A percentile compares a stretch with the other conserved stretches of the same genome.
Conservation (phyloP, 1,140 invertebrate species). For the Drosophila pseudoobscura region DNA sequence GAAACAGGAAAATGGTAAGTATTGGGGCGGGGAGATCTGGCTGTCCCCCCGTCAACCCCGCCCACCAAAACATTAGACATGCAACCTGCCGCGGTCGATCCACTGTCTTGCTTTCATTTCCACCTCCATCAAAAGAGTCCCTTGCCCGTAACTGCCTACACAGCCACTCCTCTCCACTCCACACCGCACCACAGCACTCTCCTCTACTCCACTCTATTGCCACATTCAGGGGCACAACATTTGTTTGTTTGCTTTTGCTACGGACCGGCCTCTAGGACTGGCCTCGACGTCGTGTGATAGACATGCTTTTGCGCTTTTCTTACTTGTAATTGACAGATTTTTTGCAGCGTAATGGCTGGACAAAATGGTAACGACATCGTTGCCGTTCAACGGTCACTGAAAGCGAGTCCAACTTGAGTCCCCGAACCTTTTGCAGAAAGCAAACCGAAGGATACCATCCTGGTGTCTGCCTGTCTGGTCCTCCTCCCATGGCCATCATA, state of each 20-base stretch:
- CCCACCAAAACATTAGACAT: constrained; percentile 20
- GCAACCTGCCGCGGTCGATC: constrained; percentile 44
- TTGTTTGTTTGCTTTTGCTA: constrained; percentile 41
- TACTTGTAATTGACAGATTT: constrained; percentile 75
- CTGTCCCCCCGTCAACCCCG: too few species aligned
- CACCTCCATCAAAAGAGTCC: neutral
- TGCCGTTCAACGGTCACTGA: constrained; percentile 30
- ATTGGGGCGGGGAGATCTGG: neutral
- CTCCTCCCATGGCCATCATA: constrained; percentile 31
- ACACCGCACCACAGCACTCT: neutral
- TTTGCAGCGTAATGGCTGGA: constrained; percentile 65
- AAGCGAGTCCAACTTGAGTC: constrained; percentile 27
- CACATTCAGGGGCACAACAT: constrained; percentile 3
- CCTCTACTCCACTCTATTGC: neutral
- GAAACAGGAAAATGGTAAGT: constrained; percentile 25
- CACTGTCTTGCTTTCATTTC: constrained; percentile 32
- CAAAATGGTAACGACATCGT: constrained; percentile 65
- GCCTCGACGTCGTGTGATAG: constrained; percentile 47
- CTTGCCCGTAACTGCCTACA: constrained; percentile 9
- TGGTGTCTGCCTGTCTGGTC: too few species aligned
- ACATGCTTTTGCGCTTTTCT: constrained; percentile 76
- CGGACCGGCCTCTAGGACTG: constrained; percentile 2
- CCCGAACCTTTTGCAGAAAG: constrained; percentile 11
- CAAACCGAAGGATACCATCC: constrained; percentile 17
- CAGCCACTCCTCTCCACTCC: neutral